Evolutionary conservation across 2,888 invertebrate genomes (phyloP).

Genomic region (Heliconius charithonia): DNA sequence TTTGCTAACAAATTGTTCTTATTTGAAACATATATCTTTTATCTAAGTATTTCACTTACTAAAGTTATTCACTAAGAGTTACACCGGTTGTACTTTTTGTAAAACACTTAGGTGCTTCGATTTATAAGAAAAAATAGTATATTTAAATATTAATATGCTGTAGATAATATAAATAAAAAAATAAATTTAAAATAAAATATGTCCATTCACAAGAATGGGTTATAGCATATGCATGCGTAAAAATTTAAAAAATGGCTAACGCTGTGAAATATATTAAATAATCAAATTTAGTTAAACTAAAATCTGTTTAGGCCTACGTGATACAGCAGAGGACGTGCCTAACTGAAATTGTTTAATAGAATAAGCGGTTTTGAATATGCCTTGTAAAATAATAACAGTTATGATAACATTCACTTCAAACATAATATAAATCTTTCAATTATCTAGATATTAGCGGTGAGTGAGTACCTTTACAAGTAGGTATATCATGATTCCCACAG

Average conservation of each 20-base stretch:
- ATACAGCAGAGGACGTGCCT: neutral
- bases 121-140: neutral
- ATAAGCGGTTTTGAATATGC: neutral
- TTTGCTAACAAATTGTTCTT: slow-evolving; percentile 52
- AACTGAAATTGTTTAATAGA: neutral
- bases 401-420: neutral
- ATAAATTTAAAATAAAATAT: too few species aligned
- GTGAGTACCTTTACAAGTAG: too few species aligned
- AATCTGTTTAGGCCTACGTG: neutral
- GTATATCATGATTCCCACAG: too few species aligned
- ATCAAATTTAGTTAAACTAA: neutral
- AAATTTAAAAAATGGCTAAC: neutral
- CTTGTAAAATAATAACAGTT: neutral
- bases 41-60: slow-evolving; percentile 19
- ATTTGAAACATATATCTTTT: slow-evolving; percentile 48
- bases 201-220: neutral
- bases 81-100: neutral
- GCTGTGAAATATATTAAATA: neutral
- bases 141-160: too few species aligned
- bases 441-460: too few species aligned
- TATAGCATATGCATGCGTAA: neutral
- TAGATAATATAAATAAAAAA: too few species aligned
- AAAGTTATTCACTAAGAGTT: slow-evolving; percentile 21
- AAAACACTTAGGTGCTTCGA: neutral
- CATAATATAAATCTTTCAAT: neutral